Percentiles rank a stretch among this genome's conserved stretches.
Conservation (phyloP, 2,888 invertebrate genomes). For the Hirtodrosophila histrioides region DNA sequence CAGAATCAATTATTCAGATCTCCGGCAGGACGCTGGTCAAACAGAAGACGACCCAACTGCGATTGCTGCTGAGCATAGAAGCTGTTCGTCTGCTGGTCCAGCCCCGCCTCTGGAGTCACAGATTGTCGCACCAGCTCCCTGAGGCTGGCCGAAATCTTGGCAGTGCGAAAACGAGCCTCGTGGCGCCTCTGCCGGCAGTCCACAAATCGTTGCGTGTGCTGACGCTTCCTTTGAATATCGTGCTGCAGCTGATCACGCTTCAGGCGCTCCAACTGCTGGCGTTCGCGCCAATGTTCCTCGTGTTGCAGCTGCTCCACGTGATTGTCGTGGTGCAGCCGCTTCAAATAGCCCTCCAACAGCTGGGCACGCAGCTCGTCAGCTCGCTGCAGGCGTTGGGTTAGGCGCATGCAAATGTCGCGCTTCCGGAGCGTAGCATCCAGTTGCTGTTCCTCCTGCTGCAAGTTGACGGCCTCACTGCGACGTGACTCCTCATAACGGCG, state of each 20-base stretch:
- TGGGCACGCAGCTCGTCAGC: conserved; percentile 81
- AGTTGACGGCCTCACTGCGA: conserved; percentile 79
- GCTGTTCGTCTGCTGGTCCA: conserved; percentile 39
- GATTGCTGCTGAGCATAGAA: conserved; percentile 61
- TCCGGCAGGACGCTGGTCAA: conserved; percentile 28
- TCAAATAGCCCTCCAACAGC: conserved; percentile 78
- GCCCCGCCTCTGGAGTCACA: conserved; percentile 80
- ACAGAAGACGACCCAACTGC: conserved; percentile 62
- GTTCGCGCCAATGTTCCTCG: conserved; percentile 82
- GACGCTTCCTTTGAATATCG: conserved; percentile 79
- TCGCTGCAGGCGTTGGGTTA: conserved; percentile 80
- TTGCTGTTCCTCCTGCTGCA: conserved; percentile 82
- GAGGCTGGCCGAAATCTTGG: conserved; percentile 83
- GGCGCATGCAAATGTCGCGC: conserved; percentile 78
- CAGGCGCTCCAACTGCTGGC: conserved; percentile 74
- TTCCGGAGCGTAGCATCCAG: conserved; percentile 81
- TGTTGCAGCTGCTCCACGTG: conserved; percentile 82
- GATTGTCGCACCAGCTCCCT: conserved; percentile 83
- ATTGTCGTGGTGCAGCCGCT: conserved; percentile 82
- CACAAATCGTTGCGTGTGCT: conserved; percentile 80
- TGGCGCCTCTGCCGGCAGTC: conserved; percentile 77
- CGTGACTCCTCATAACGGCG: conserved; percentile 81
- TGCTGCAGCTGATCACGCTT: conserved; percentile 79
- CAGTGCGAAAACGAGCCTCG: conserved; percentile 80
- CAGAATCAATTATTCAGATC: conserved; percentile 2